Evolutionary conservation across 2,113 vertebrate genomes (phyloP), one percentile per base, ranked within the genome.

Genomic region (Psammodynastes pulverulentus): DNA sequence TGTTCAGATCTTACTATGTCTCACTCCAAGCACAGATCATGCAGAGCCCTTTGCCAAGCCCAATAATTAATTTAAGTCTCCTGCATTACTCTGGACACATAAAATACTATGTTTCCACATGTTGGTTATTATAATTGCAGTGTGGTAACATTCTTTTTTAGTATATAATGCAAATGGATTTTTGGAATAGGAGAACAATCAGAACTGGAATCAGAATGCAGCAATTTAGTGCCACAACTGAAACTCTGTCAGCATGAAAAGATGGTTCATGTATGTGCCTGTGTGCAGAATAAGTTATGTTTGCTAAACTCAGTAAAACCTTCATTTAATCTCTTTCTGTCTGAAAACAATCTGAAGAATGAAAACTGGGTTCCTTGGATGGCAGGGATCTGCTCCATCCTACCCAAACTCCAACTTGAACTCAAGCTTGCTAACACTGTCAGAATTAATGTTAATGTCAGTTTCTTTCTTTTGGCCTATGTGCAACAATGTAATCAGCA

Each of bases 51-150:
- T 84, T 95, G 29, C 39, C 49, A 54, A 92, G 93, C 87, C 92
- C 92, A 95, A 92, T 93, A 87, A 95, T 89, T 90, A 84, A 95
- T 95, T 93, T 52, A 91, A 94, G 19, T 94, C 52, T 93, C 15
- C 87, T 84, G 95, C 56, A 90, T 94, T 93, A 79, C 92, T 95
- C 48, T 51, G 34, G 51, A 54, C 52, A 88, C 89, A 89, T 96
- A 95, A 92, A 86, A 93, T 85, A 84, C 0, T 52, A 93, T 92
- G 93, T 94, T 92, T n/a, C 92, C 88, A 91, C 86, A 43, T 91
- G 88, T 9, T 6, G 46, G n/a, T 86, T 91, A 15, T 29, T 39
- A 46, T 19, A 58, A 12, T 86, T 86, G 29, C 15, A 56, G 45
- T 5, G 0, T 9, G 8, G 1, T 45, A 48, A 26, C 72, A n/a